A percentile compares a stretch with the other conserved stretches of the same genome.
phyloP scores from a whole-genome alignment of 2,113 vertebrate genomes.

The Colossoma macropomum region DNA sequence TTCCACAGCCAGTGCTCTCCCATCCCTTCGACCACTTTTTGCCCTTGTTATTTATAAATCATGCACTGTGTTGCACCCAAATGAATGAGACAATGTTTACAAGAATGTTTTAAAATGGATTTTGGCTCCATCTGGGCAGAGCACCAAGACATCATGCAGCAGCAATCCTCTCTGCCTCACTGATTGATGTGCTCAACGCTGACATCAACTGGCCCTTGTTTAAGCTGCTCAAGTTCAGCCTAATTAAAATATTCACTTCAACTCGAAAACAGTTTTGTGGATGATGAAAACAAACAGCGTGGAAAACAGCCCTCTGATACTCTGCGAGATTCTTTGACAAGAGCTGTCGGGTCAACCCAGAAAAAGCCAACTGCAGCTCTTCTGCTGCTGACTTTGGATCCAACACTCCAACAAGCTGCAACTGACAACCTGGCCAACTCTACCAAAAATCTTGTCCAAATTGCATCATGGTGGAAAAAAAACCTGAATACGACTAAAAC shows the following conservation, averaged over 20 bases:
- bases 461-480: not conserved
- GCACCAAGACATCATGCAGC: conserved; percentile 22
- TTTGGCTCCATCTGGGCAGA: not conserved
- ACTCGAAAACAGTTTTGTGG: conserved; percentile 18
- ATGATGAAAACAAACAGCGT: conserved; percentile 21
- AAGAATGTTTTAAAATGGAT: conserved; percentile 4
- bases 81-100: conserved; percentile 9
- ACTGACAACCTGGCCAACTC: conserved; percentile 28
- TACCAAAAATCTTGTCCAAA: conserved; percentile 19
- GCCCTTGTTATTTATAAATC: conserved; percentile 21
- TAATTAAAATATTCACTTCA: conserved; percentile 45
- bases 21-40: not conserved
- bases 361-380: conserved; percentile 40
- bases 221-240: conserved; percentile 15
- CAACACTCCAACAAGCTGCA: conserved; percentile 9
- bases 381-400: conserved; percentile 23
- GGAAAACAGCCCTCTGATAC: conserved; percentile 42
- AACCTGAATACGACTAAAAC: conserved; percentile 3
- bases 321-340: conserved; percentile 34
- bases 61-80: not conserved
- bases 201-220: conserved; percentile 14
- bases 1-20: not conserved
- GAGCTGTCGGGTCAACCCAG: conserved; percentile 30
- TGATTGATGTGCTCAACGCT: conserved; percentile 27
- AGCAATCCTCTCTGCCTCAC: conserved; percentile 11